Evolutionary conservation across 92 coral and sea anemone genomes (phyloP), one percentile per base, ranked within the genome.

Genomic region (Montipora capitata): DNA sequence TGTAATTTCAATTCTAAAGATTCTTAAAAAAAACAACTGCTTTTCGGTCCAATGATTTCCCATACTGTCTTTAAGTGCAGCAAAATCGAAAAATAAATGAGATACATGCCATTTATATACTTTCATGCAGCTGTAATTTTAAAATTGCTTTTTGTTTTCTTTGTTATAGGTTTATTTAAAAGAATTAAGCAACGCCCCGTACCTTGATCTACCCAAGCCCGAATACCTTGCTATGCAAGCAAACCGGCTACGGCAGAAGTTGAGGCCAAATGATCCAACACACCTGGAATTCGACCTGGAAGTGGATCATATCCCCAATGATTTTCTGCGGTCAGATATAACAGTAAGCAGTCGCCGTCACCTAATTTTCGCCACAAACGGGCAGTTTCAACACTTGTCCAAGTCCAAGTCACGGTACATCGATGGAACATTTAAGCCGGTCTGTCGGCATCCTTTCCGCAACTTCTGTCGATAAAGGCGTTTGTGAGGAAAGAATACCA

Each of bases 321-420:
- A 8, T 13, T 80, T 80, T 20, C 14, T 79, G 14, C 10, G 71
- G 42, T 17, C 56, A 5, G 91, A 87, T 40, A 18, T 87, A 9
- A 10, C 52, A 40, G 78, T 57, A 7, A 15, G 20, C 3, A 44
- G 74, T 4, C 11, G 27, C 5, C 78, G 75, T 4, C 83, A 88
- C 75, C 70, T 88, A 3, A 18, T 89, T 6, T 76, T 89, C 49
- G 93, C 93, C 52, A 84, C 93, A 0, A 67, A 84, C 10, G 13
- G 77, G 15, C 89, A 76, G 68, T 44, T 84, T 2, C 11, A 51
- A 15, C 13, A 27, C 51, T 48, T 57, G 5, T 7, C n/a, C 57
- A 7, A 9, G 5, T 13, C 82, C 3, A 78, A 76, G 56, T 12
- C 59, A 5, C 82, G 92, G 92, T 82, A 81, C 4, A 68, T 88